A percentile compares a stretch with the other conserved stretches of the same genome.
These are phyloP conservation scores for Papilio polytes DNA, from an alignment of 1,140 invertebrate species.

Conservation along the genomic window DNA sequence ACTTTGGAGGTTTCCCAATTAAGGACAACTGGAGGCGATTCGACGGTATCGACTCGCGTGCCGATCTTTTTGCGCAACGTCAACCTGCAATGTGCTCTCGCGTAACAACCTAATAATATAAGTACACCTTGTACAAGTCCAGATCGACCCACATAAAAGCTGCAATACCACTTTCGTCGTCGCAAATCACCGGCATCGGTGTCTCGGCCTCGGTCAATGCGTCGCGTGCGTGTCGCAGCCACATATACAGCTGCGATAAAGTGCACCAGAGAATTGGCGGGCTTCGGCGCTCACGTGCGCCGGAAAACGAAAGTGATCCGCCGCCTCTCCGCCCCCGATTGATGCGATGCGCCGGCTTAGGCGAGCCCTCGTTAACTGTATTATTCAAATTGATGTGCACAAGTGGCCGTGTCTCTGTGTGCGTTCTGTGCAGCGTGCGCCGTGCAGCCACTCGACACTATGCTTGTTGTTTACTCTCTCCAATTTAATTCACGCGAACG, in stretches of 20 bases:
- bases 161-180: slow-evolving; percentile 82
- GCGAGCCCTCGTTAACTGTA: slow-evolving; percentile 73
- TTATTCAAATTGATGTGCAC: slow-evolving; percentile 71
- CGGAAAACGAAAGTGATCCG: slow-evolving; percentile 81
- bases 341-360: slow-evolving; percentile 68
- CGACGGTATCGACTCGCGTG: slow-evolving; percentile 1
- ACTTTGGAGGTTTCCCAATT: neutral
- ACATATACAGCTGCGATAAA: slow-evolving; percentile 79
- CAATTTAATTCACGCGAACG: slow-evolving; percentile 61
- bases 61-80: slow-evolving; percentile 1
- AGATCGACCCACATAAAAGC: slow-evolving; percentile 80
- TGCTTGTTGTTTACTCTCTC: slow-evolving; percentile 70
- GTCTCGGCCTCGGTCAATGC: slow-evolving; percentile 82
- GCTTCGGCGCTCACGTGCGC: slow-evolving; percentile 73
- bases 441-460: slow-evolving; percentile 46
- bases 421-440: slow-evolving; percentile 44
- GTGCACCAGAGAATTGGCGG: slow-evolving; percentile 77
- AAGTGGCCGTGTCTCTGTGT: slow-evolving; percentile 47
- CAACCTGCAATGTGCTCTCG: slow-evolving; percentile 50
- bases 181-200: slow-evolving; percentile 77
- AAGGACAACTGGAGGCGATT: neutral
- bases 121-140: slow-evolving; percentile 53
- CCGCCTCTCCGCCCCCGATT: slow-evolving; percentile 75
- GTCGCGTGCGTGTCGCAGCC: slow-evolving; percentile 77
- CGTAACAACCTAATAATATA: slow-evolving; percentile 73